Evolutionary conservation across 2,797 vertebrate species (phyloP).

Genomic region (Clarias pachynema): DNA sequence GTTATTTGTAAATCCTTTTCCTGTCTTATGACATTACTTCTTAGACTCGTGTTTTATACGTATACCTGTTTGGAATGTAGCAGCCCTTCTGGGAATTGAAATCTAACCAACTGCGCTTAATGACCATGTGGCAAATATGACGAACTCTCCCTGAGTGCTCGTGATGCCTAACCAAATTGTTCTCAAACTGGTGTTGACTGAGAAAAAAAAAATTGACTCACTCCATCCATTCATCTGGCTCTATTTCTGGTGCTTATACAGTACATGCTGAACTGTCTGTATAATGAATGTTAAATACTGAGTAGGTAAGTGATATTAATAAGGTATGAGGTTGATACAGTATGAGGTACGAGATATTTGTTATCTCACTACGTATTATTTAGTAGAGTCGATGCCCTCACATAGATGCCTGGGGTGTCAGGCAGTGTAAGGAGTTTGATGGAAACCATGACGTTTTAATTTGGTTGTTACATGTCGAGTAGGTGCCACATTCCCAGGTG

Average conservation of each 20-base stretch:
- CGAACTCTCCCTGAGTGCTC: conserved; percentile 9
- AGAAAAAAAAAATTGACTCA: conserved; percentile 6
- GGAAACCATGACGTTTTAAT: conserved; percentile 50
- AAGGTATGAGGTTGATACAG: no score
- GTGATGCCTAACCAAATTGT: conserved; percentile 30
- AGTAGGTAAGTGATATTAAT: conserved; percentile 36
- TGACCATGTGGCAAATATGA: conserved; percentile 37
- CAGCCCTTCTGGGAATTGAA: conserved; percentile 7
- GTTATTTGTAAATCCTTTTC: background rate
- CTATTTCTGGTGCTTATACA: background rate
- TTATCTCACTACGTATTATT: conserved; percentile 33
- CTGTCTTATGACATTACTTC: background rate
- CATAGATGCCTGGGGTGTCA: conserved; percentile 32
- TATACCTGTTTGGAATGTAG: conserved; percentile 19
- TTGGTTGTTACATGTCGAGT: conserved; percentile 70
- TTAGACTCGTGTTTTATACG: conserved; percentile 11
- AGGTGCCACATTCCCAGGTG: conserved; percentile 80
- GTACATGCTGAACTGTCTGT: background rate
- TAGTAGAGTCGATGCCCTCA: conserved; percentile 23
- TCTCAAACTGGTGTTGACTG: conserved; percentile 25
- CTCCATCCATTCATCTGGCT: background rate
- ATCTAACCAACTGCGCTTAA: conserved; percentile 25
- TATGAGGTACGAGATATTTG: conserved; percentile 32
- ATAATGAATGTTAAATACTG: background rate
- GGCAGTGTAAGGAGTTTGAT: conserved; percentile 47